Evolutionary conservation across 64 coral and sea anemone species (phyloP).

Genomic region (Pachyseris speciosa): DNA sequence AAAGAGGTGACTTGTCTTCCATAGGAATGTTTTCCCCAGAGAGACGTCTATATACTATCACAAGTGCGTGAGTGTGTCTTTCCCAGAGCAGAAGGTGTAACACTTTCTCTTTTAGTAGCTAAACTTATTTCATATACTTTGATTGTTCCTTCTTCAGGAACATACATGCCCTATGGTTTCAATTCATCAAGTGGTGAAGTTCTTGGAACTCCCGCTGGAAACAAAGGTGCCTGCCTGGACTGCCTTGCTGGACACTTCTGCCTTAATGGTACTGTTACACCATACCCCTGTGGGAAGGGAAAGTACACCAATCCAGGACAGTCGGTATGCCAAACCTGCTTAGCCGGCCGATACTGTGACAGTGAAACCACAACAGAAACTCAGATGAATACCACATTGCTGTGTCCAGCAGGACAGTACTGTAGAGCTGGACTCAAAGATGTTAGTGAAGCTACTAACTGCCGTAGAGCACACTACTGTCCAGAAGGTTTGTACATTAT

Average conservation of each 20-base stretch:
- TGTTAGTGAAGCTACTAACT: conserved; percentile 84
- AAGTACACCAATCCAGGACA: conserved; percentile 91
- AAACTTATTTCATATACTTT: background rate
- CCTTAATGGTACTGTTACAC: conserved; percentile 87
- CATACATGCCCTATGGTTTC: conserved; percentile 93
- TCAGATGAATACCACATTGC: conserved; percentile 84
- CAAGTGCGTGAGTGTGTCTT: no score
- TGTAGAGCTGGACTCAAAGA: conserved; percentile 77
- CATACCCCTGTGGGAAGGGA: conserved; percentile 88
- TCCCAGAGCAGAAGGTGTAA: background rate
- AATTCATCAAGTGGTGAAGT: conserved; percentile 46
- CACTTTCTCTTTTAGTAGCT: no score
- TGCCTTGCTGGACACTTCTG: conserved; percentile 88
- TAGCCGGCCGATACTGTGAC: conserved; percentile 87
- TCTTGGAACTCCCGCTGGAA: conserved; percentile 71
- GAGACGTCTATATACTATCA: no score
- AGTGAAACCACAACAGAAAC: conserved; percentile 78
- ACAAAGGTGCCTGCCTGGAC: conserved; percentile 75
- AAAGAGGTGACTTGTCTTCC: no score
- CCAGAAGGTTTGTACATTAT: conserved; percentile 72
- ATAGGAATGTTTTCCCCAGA: no score
- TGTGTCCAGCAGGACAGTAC: conserved; percentile 92
- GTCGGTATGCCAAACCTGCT: conserved; percentile 88
- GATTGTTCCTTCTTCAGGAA: conserved; percentile 67
- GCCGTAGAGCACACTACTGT: conserved; percentile 89